Evolutionary conservation across 2,888 invertebrate genomes (phyloP), one percentile per base, ranked within the genome.

Genomic region (Cryptocheilus praepositus): DNA sequence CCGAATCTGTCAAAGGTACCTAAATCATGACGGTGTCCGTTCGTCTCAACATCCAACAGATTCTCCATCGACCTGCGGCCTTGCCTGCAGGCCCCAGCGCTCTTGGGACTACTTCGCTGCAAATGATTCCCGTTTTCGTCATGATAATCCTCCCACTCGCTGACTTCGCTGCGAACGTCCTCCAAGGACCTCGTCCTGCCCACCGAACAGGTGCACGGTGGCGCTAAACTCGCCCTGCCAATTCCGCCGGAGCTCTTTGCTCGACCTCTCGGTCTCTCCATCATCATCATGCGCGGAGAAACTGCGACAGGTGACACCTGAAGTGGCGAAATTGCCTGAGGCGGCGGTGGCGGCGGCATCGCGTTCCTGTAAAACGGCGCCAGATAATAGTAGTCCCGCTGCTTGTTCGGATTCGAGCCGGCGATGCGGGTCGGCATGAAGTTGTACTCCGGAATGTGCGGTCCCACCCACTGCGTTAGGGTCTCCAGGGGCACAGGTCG

Each of bases 21-120:
- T 13, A 68, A 25, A 0, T 66, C 71, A 2, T 67, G 52, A 25
- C 18, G 45, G 65, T 73, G 73, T 11, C 86, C 86, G 0, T 64
- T 63, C 0, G 75, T 52, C 3, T 85, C 83, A 4, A 84, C 86
- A 8, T 88, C 92, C 74, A 91, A 82, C 73, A 94, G 89, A 88
- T 94, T 93, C 86, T 94, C 94, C 93, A 94, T 93, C 0, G 94
- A 94, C 73, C 93, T 91, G 53, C 94, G 90, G n/a, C 91, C 91
- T 66, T 90, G 89, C 73, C 90, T 90, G 76, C 89, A 89, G 81
- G 90, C 90, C 73, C 90, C 90, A 72, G 90, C 90, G 76, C 89
- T 88, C 74, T 90, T 90, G 0, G 91, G 70, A 21, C 79, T 83
- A 8, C 71, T 89, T 56, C 90, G 90, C 28, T 90, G 90, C 28